Percentiles rank a stretch among this genome's conserved stretches.
Conservation (phyloP, 2,797 vertebrate species). For the Knipowitschia caucasica region DNA sequence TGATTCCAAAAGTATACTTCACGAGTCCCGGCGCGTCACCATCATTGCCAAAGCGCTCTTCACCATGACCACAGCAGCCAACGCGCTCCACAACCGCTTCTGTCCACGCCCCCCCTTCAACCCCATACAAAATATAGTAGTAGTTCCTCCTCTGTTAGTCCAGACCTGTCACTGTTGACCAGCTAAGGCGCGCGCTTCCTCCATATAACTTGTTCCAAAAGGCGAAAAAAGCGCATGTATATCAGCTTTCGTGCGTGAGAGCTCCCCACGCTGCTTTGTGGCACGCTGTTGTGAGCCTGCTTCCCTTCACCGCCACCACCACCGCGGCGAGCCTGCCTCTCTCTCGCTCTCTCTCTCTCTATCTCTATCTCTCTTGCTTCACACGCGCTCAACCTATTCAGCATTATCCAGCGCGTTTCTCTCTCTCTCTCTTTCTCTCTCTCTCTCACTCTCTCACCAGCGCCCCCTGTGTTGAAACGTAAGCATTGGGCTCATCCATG, state of each 20-base stretch:
- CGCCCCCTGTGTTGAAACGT: slow-evolving; percentile 59
- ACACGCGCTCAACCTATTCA: slow-evolving; percentile 53
- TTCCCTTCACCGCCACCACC: neutral
- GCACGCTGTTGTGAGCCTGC: slow-evolving; percentile 30
- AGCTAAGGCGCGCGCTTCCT: slow-evolving; percentile 19
- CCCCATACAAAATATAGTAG: slow-evolving; percentile 62
- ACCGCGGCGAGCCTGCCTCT: slow-evolving; percentile 36
- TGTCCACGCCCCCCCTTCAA: slow-evolving; percentile 59
- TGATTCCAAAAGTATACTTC: neutral
- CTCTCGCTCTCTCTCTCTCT: too few species aligned
- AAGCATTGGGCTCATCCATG: slow-evolving; percentile 32
- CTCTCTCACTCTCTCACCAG: slow-evolving; percentile 28
- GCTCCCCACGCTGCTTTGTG: slow-evolving; percentile 32
- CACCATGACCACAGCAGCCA: slow-evolving; percentile 46
- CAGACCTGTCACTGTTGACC: slow-evolving; percentile 58
- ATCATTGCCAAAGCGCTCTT: neutral
- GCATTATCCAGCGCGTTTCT: slow-evolving; percentile 40
- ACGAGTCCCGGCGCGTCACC: slow-evolving; percentile 3
- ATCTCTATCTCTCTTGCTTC: slow-evolving; percentile 24
- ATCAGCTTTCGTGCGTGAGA: slow-evolving; percentile 17
- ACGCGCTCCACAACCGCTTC: slow-evolving; percentile 35
- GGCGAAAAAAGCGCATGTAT: slow-evolving; percentile 13
- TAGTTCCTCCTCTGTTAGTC: slow-evolving; percentile 40
- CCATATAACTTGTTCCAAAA: slow-evolving; percentile 48
- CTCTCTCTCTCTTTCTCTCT: neutral